Base-by-base conservation (phyloP, 2,113 vertebrate genomes). In the Albula goreensis region DNA sequence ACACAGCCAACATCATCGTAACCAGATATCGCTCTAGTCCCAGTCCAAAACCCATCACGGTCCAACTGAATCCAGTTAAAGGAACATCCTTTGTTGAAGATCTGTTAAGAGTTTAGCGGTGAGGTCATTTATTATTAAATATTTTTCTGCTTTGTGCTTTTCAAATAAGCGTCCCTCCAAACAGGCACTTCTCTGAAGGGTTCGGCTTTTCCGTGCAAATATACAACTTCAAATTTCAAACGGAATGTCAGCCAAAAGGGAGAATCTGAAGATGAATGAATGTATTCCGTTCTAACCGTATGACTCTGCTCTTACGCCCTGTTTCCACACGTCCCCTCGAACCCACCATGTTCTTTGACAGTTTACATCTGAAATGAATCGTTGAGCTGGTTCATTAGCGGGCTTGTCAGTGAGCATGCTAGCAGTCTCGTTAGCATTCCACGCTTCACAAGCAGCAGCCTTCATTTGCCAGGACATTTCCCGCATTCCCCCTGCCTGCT, bases 111-210 rank as follows among this genome's bases (percentile, higher is more conserved):
- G 74, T 82, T 86, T 82, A 57, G 25, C 31, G 52, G 88, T 88
- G 85, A 87, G 85, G 80, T 90, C 87, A 90, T 87, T 87, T 87
- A 87, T 88, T 89, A 88, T 87, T 50, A 50, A 81, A 79, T 63
- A 87, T 78, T 81, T 77, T 83, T 66, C 84, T 66, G 85, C 85
- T 83, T 80, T 81, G 52, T 50, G 63, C 78, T 53, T 89, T 89
- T 89, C 83, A 90, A 87, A 88, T 86, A 88, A 86, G 82, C 74
- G 50, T 51, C 87, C 86, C 85, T 86, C 87, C 85, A 87, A 86
- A 84, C 13, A n/a, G 31, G 51, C 82, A 56, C 52, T 86, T 74
- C 31, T 41, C 31, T 41, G 31, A 41, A 41, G 31, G 31, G 31
- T 41, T 41, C 31, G 31, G 31, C 31, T 41, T 41, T 41, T 81